Conservation (phyloP, 2,113 vertebrate genomes). For the Polypterus bichir region DNA sequence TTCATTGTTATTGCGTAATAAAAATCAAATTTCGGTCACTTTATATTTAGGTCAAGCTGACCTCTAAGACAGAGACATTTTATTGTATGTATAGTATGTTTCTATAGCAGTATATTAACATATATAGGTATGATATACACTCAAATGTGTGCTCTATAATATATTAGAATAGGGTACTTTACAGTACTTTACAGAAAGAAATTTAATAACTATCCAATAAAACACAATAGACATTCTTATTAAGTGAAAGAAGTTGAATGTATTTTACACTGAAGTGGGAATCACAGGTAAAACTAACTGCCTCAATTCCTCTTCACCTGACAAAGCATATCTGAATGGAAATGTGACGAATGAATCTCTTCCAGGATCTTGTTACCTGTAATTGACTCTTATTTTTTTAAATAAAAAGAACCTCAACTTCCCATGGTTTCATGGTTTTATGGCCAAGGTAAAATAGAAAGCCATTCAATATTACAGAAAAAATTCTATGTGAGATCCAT, state of each 20-base stretch:
- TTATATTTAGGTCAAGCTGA: no score
- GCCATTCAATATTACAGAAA: not conserved
- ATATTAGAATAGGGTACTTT: no score
- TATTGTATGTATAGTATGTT: no score
- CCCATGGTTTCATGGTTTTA: not conserved
- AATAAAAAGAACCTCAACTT: not conserved
- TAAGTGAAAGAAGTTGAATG: not conserved
- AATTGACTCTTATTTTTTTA: conserved; percentile 4
- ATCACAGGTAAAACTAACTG: not conserved
- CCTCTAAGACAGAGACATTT: no score
- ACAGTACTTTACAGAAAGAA: no score
- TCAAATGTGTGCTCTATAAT: no score
- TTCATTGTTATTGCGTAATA: no score
- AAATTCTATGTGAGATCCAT: no score
- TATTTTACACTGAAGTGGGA: conserved; percentile 1
- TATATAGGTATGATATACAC: no score
- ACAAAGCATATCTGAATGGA: not conserved
- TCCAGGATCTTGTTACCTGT: conserved; percentile 3
- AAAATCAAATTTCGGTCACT: no score
- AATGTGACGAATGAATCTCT: not conserved
- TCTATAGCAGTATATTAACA: no score
- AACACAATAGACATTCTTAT: conserved; percentile 1
- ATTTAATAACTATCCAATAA: not conserved
- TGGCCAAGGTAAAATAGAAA: not conserved
- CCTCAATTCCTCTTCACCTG: conserved; percentile 1